These are phyloP conservation scores for Cranoglanis bouderius DNA, from an alignment of 2,113 vertebrate species.

Conservation along the genomic window DNA sequence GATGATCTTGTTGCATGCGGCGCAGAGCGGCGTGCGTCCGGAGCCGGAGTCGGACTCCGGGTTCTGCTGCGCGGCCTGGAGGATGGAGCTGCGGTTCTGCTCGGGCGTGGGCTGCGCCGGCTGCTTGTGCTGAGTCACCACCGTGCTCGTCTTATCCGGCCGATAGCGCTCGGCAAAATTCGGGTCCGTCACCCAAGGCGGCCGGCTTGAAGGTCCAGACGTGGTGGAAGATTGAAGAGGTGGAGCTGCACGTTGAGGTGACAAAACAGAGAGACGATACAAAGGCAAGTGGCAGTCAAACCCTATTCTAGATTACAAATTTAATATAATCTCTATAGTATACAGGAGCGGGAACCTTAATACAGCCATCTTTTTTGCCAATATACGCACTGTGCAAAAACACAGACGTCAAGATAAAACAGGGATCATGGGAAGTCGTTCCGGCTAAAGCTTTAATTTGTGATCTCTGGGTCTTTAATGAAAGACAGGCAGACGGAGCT, in stretches of 20 bases:
- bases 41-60: conserved; percentile 67
- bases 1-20: conserved; percentile 95
- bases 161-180: conserved; percentile 89
- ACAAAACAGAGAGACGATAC: neutral
- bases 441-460: neutral
- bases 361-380: neutral
- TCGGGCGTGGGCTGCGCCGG: conserved; percentile 87
- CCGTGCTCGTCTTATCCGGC: conserved; percentile 92
- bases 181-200: conserved; percentile 92
- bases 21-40: conserved; percentile 86
- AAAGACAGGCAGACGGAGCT: neutral
- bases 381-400: neutral
- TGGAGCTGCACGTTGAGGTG: conserved; percentile 24
- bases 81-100: conserved; percentile 94
- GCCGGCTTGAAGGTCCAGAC: conserved; percentile 77
- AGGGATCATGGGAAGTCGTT: neutral
- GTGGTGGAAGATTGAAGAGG: conserved; percentile 12
- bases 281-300: neutral
- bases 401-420: neutral
- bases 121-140: conserved; percentile 93
- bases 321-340: neutral
- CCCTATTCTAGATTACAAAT: neutral
- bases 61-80: conserved; percentile 88
- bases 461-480: neutral
- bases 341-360: neutral